phyloP scores from a whole-genome alignment of 2,797 vertebrate genomes.

The Chiroxiphia lanceolata region DNA sequence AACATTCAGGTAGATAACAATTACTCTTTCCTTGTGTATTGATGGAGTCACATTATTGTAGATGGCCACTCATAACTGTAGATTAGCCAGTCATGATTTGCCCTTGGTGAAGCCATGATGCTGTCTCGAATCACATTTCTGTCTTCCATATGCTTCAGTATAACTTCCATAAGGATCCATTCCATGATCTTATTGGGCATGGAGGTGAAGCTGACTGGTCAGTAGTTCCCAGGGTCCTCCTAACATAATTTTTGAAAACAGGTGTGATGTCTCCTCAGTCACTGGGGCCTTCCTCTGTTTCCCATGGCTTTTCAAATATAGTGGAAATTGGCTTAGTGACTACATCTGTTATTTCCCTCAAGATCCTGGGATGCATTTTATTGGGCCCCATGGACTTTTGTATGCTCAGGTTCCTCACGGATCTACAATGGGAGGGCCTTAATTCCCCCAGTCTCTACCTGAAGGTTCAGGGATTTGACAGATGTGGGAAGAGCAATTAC shows the following conservation, averaged over 20 bases:
- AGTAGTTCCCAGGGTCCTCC: not conserved
- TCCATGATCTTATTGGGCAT: not conserved
- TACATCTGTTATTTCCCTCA: not conserved
- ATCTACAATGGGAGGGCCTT: not conserved
- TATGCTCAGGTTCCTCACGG: not conserved
- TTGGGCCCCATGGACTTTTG: not conserved
- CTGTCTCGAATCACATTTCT: not conserved
- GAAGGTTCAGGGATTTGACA: not conserved
- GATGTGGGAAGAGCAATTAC: not conserved
- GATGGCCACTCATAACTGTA: not conserved
- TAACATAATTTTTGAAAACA: not conserved
- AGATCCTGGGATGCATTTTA: not conserved
- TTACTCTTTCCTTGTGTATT: not conserved
- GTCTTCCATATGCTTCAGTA: not conserved
- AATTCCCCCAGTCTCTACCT: not conserved
- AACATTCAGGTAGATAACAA: not conserved
- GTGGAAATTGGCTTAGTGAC: not conserved
- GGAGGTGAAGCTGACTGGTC: not conserved
- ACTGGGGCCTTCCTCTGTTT: not conserved
- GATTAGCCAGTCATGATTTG: not conserved
- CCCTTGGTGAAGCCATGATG: not conserved
- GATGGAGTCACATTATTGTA: not conserved
- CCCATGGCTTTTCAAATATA: not conserved
- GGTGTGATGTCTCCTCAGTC: not conserved
- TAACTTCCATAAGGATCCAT: not conserved